Evolutionary conservation across 2,888 invertebrate genomes (phyloP), one percentile per base, ranked within the genome.

Genomic region (Psylliodes chrysocephalus): DNA sequence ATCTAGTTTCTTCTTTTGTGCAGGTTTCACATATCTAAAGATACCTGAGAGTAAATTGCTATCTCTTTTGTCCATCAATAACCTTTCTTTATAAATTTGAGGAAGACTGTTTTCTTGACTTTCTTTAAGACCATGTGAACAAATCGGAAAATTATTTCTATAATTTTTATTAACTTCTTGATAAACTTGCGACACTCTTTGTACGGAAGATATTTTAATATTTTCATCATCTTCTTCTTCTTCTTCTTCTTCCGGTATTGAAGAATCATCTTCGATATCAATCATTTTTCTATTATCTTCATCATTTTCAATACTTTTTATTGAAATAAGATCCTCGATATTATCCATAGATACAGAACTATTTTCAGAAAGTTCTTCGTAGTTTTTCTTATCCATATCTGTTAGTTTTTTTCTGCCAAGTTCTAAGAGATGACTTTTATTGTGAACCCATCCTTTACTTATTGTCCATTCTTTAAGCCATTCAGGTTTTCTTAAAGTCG

Each of bases 391-490:
- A 12, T 60, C 62, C 65, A 66, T 67, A 28, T 57, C 19, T 22
- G 49, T 22, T 8, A 38, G 44, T 18, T 46, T 54, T 25, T 59
- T 53, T 2, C 30, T 19, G 10, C 64, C 77, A 22, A 81, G 67
- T 35, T 74, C 74, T 14, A 82, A 68, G 65, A 82, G 70, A 71
- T 81, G 81, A 7, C 78, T 78, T 52, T 79, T 73, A 66, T 82
- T 82, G 62, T 82, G 82, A 63, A 82, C 79, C 83, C 83, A 83
- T 1, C 82, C 83, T 65, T 82, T 83, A 60, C 82, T 82, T n/a
- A 83, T 82, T 0, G 83, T 83, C 83, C 83, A 83, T 67, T 83
- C 82, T 61, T 82, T 82, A 42, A 81, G 64, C 82, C 82, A 82
- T 63, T 80, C 81, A 0, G 81, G 81, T 71, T 77, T 79, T 6